Evolutionary conservation across 2,113 vertebrate species (phyloP).

Genomic region (Scytalopus superciliaris): DNA sequence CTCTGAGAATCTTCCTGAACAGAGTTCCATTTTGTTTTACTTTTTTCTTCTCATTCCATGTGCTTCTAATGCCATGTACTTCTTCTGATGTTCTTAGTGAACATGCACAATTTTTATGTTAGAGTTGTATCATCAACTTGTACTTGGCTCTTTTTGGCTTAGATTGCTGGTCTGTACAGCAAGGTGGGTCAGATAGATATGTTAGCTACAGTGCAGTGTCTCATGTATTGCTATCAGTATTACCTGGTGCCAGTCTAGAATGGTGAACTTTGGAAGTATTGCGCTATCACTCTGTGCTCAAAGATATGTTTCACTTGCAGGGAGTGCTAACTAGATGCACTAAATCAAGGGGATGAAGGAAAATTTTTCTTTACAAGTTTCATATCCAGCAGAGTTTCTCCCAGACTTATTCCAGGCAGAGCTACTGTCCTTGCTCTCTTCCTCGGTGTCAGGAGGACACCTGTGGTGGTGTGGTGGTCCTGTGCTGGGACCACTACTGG

Average conservation of each 20-base stretch:
- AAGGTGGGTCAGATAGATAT: background rate
- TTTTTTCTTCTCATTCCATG: background rate
- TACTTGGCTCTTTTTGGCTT: background rate
- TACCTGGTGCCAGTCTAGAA: background rate
- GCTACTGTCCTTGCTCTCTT: background rate
- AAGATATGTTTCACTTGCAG: background rate
- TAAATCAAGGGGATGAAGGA: background rate
- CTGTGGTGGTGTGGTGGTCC: too few relatives aligned
- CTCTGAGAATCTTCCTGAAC: background rate
- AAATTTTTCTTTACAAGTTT: background rate
- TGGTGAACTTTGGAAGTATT: background rate
- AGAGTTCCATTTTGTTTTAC: background rate
- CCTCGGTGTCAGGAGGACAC: background rate
- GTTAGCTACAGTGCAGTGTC: background rate
- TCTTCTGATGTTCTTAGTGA: background rate
- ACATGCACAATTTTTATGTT: background rate
- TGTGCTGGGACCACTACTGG: background rate
- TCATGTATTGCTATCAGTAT: background rate
- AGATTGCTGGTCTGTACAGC: background rate
- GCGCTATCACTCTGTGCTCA: background rate
- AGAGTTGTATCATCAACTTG: background rate
- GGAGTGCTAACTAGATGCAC: accelerated
- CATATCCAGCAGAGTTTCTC: background rate
- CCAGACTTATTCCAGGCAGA: background rate
- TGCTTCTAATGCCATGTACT: background rate